Base-by-base conservation (phyloP, 2,888 invertebrate genomes). In the Callyntrura sp. region DNA sequence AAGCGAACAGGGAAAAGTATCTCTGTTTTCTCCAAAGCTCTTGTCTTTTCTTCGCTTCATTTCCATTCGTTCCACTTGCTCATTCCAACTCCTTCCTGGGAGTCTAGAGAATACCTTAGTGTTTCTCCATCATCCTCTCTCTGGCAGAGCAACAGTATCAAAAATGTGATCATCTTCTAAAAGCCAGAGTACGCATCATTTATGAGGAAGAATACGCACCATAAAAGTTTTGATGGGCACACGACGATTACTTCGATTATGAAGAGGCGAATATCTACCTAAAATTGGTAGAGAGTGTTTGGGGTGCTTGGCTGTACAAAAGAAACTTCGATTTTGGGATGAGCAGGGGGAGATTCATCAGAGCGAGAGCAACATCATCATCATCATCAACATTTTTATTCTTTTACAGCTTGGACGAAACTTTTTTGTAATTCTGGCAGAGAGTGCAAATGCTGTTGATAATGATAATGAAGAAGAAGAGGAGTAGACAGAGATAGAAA, bases 21-120 rank as follows among this genome's bases (percentile, higher is more conserved):
- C 35, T 82, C 23, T 68, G 23, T 35, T 78, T 43, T 62, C 43
- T 57, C 3, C 14, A 65, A 65, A 25, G 65, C 65, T 65, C 23
- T 35, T n/a, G n/a, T n/a, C n/a, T n/a, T n/a, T n/a, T n/a, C n/a
- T 60, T 17, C 57, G 73, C 73, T 48, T 76, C 76, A 86, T 86
- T 86, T 78, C 55, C 55, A 51, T 86, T 65, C 79, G 60, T 79
- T 79, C 79, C 79, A 86, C 86, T 76, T 85, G 85, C 78, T 25
- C 62, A 57, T 73, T n/a, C 45, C 65, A 43, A 43, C 17, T 43
- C 65, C 25, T 25, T 65, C 25, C 65, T 65, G 12, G 12, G 3
- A 55, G 55, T 55, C 14, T 9, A n/a, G 65, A 9, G 14, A 60
- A 20, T 14, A 9, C 12, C 9, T 9, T 25, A 9, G 28, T 11